Percentiles rank a stretch among this genome's conserved stretches.
Conservation (phyloP, 2,113 vertebrate species). For the Cranoglanis bouderius region DNA sequence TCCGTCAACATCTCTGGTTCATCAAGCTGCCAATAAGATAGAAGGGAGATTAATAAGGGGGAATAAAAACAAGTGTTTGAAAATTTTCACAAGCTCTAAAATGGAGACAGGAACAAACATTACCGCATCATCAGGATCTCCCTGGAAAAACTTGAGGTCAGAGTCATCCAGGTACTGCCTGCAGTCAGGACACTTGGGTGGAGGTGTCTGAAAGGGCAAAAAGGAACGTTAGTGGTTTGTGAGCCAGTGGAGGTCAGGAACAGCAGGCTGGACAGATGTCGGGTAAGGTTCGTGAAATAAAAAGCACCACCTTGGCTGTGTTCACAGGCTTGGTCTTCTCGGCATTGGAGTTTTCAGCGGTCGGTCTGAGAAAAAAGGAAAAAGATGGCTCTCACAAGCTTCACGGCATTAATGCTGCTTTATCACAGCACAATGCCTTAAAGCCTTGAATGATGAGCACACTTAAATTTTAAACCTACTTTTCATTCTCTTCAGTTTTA, state of each 20-base stretch:
- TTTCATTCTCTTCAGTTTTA: conserved; percentile 78
- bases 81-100: too few species aligned
- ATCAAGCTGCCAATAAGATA: conserved; percentile 76
- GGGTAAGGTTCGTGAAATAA: not conserved
- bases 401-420: not conserved
- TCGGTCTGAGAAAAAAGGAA: conserved; percentile 61
- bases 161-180: conserved; percentile 91
- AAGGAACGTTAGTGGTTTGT: too few species aligned
- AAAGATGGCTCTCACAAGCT: not conserved
- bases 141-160: conserved; percentile 93
- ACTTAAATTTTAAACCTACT: conserved; percentile 68
- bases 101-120: conserved; percentile 36
- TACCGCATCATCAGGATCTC: conserved; percentile 85
- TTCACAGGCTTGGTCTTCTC: conserved; percentile 66
- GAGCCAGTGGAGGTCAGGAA: not conserved
- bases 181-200: conserved; percentile 87
- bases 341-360: conserved; percentile 67
- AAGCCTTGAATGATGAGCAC: not conserved
- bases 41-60: not conserved
- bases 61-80: not conserved
- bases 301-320: conserved; percentile 78
- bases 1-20: conserved; percentile 93
- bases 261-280: too few species aligned
- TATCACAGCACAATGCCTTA: not conserved
- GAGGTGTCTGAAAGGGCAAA: conserved; percentile 71